Base-by-base conservation (phyloP, 1,140 invertebrate genomes). In the Phocides pigmalion region DNA sequence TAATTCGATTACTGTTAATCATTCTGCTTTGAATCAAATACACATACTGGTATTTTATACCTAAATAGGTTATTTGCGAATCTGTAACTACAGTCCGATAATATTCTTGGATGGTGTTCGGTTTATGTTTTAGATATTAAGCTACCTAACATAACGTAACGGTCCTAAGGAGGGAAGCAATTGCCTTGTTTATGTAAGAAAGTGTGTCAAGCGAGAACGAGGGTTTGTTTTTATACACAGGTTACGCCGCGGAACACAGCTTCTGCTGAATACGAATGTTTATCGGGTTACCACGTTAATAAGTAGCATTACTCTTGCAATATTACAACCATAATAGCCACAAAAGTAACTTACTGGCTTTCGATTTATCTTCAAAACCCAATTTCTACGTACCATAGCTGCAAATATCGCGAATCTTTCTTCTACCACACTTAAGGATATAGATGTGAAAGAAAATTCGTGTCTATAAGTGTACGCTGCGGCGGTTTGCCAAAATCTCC, bases 401-500 rank as follows among this genome's bases (percentile, higher is more conserved):
- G 51, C 41, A 41, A 49, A 39, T 49, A 62, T 50, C 46, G 17
- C 32, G 32, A 62, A 50, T 49, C 59, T 54, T 66, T 56, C 65
- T 64, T 65, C 63, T 74, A 72, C 70, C 67, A 64, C 67, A 70
- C 67, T 76, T 76, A 74, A 74, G 66, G 72, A 74, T 76, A 76
- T 73, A 76, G 71, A 73, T 73, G 64, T 72, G 59, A 62, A 62
- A 53, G 28, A 67, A 66, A 76, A 72, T 74, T 71, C 68, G 68
- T 73, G 70, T 73, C 65, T 68, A 64, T 63, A 72, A 69, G 66
- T 69, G 62, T 68, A 49, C 20, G 58, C 65, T 58, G 72, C 46
- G 62, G 74, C 70, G 66, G 74, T 66, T 76, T 81, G 79, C 77
- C 74, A 81, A 81, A 77, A 74, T 51, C 67, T 62, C 53, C 61